These are phyloP conservation scores for Epinephelus cyanopodus DNA, from an alignment of 2,113 vertebrate genomes.

Conservation along the genomic window DNA sequence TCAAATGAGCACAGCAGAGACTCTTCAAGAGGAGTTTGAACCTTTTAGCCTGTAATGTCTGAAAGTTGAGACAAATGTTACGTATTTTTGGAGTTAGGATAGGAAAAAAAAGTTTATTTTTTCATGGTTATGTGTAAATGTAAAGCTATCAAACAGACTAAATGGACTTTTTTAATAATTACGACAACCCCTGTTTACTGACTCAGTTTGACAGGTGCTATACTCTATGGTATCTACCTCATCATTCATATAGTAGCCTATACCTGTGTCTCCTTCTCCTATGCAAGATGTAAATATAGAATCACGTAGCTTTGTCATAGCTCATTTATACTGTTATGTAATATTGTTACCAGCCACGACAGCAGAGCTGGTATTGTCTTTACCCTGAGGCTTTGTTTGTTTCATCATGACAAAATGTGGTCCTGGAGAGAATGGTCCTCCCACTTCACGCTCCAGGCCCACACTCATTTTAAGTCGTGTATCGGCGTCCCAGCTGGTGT, in stretches of 20 bases:
- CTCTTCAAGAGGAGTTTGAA: background rate
- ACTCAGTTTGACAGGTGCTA: background rate
- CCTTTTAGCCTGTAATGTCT: background rate
- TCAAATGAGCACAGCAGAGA: background rate
- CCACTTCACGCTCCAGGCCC: no score
- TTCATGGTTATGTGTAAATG: background rate
- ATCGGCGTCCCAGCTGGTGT: no score
- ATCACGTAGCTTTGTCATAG: background rate
- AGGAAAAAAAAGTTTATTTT: conserved; percentile 16
- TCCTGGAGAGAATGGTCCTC: no score
- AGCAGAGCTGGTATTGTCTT: no score
- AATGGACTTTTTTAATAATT: background rate
- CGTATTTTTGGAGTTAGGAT: conserved; percentile 5
- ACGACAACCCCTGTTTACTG: conserved; percentile 4
- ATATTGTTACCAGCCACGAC: background rate
- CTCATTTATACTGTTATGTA: background rate
- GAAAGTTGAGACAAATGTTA: background rate
- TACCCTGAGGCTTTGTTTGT: no score
- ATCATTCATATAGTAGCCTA: conserved; percentile 4
- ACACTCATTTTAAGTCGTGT: no score
- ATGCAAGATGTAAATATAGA: conserved; percentile 14
- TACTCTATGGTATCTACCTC: conserved; percentile 45
- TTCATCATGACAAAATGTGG: no score
- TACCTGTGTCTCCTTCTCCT: background rate
- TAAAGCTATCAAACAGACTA: background rate